Conservation (phyloP, 2,113 vertebrate genomes). For the Enhydra lutris region DNA sequence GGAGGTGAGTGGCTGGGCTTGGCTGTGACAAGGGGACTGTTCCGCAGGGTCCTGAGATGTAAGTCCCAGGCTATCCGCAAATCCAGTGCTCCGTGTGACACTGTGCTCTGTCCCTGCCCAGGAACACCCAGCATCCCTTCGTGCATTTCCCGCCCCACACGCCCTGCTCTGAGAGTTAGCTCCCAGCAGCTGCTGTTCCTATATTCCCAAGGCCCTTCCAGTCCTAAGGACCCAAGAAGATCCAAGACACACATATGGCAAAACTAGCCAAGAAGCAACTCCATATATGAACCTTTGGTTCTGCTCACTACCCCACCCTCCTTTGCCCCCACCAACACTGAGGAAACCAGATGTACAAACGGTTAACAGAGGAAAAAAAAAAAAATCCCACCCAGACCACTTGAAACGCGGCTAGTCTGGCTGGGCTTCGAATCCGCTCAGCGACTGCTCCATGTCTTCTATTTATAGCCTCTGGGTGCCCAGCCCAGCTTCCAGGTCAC, state of each 20-base stretch:
- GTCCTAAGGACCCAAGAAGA: background rate
- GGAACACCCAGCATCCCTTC: background rate
- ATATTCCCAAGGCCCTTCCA: background rate
- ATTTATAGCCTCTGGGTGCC: constrained; percentile 82
- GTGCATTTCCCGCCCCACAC: background rate
- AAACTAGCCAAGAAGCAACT: constrained; percentile 47
- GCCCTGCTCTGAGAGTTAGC: background rate
- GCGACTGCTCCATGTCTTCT: constrained; percentile 71
- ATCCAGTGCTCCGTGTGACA: background rate
- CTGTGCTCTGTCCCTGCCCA: background rate
- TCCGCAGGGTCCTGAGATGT: background rate
- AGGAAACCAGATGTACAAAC: constrained; percentile 80
- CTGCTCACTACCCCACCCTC: constrained; percentile 60
- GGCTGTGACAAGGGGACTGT: background rate
- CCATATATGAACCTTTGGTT: constrained; percentile 50
- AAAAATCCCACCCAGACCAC: constrained; percentile 84
- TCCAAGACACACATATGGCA: constrained; percentile 6
- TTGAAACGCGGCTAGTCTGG: constrained; percentile 84
- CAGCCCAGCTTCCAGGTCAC: constrained; percentile 79
- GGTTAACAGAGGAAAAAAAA: constrained; percentile 73
- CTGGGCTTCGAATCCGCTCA: constrained; percentile 81
- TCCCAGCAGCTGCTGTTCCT: background rate
- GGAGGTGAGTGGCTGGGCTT: background rate
- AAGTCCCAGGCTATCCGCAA: background rate
- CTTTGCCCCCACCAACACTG: constrained; percentile 54